A percentile compares a stretch with the other conserved stretches of the same genome.
Conservation (phyloP, 2,888 invertebrate species). For the Elmis aenea region DNA sequence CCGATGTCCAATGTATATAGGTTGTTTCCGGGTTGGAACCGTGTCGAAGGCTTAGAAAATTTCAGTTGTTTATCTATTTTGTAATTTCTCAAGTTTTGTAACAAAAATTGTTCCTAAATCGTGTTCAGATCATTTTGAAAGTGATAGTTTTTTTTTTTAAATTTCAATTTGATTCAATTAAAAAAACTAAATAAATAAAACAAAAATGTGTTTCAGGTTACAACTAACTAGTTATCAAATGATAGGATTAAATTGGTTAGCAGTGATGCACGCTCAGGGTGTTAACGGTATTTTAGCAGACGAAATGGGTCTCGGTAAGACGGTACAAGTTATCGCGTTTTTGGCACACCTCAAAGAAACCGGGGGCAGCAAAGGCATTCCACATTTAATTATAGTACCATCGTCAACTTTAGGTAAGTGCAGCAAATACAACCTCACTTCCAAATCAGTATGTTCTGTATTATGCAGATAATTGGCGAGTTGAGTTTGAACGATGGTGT, state of each 20-base stretch:
- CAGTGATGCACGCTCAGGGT: slow-evolving; percentile 79
- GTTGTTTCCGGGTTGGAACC: no score
- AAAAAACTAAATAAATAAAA: neutral
- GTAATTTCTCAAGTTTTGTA: no score
- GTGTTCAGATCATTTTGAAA: no score
- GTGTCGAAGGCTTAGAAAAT: no score
- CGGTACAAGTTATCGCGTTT: slow-evolving; percentile 90
- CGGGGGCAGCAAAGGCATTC: slow-evolving; percentile 54
- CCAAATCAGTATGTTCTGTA: neutral
- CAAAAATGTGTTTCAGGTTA: slow-evolving; percentile 49
- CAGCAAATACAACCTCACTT: no score
- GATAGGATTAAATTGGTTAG: slow-evolving; percentile 89
- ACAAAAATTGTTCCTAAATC: no score
- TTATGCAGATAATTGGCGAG: slow-evolving; percentile 75
- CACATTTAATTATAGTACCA: slow-evolving; percentile 93
- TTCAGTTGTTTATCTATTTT: no score
- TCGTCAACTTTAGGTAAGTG: slow-evolving; percentile 82
- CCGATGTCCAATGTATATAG: no score
- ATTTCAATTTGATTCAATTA: no score
- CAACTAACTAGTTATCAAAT: slow-evolving; percentile 82
- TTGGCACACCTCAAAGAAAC: slow-evolving; percentile 83
- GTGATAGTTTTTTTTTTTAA: no score
- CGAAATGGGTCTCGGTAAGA: slow-evolving; percentile 96
- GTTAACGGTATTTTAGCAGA: slow-evolving; percentile 95
- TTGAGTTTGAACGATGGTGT: slow-evolving; percentile 75